A percentile compares a stretch with the other conserved stretches of the same genome.
These are phyloP conservation scores for Kryptolebias ocellatus DNA, from an alignment of 2,797 vertebrate species.

Conservation along the genomic window DNA sequence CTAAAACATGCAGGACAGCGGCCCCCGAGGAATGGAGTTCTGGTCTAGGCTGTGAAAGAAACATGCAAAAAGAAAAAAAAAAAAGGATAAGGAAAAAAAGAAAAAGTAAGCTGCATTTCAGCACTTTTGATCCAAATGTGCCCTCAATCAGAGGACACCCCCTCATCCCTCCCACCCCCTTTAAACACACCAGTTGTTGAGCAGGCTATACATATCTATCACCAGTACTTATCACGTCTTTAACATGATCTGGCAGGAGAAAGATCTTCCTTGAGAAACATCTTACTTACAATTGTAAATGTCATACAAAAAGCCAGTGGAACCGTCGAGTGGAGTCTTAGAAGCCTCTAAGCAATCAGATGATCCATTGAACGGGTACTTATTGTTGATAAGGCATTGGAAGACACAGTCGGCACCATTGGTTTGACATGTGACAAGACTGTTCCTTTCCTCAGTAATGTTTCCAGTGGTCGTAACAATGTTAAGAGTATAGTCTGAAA, in stretches of 20 bases:
- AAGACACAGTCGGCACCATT: fast-evolving
- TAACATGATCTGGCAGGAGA: not conserved
- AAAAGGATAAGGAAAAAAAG: too few species aligned
- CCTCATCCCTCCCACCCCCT: too few species aligned
- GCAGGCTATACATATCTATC: too few species aligned
- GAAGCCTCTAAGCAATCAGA: fast-evolving
- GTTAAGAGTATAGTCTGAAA: fast-evolving
- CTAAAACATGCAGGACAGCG: too few species aligned
- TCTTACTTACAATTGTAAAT: not conserved
- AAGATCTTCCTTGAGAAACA: not conserved
- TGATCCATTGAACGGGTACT: fast-evolving
- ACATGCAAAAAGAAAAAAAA: too few species aligned
- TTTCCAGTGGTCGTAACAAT: fast-evolving
- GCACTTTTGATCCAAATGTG: too few species aligned
- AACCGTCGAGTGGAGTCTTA: fast-evolving
- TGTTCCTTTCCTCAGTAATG: fast-evolving
- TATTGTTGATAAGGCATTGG: fast-evolving
- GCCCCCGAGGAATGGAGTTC: too few species aligned
- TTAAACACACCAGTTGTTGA: too few species aligned
- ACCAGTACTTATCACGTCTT: too few species aligned
- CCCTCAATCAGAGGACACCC: too few species aligned
- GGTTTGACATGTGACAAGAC: fast-evolving
- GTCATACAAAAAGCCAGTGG: not conserved
- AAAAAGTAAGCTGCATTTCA: too few species aligned
- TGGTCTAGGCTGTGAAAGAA: too few species aligned